Conservation (phyloP, 53 echinoderm and acorn worm genomes). For the Arbacia lixula region DNA sequence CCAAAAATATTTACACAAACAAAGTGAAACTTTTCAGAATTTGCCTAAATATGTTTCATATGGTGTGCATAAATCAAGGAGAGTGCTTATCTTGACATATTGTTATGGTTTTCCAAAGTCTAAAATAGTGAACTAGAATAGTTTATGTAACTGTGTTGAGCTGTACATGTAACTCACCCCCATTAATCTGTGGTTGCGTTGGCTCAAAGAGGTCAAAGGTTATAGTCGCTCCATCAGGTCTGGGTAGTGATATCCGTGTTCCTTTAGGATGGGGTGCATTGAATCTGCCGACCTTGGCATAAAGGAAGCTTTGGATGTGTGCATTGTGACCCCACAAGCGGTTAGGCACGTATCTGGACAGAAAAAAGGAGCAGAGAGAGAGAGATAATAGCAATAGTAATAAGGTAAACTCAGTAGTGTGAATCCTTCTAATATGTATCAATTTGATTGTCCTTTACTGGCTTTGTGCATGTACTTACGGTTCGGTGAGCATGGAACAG, state of each 20-base stretch:
- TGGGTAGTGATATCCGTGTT: slow-evolving; percentile 57
- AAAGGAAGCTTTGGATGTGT: slow-evolving; percentile 88
- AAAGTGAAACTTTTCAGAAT: too few relatives aligned
- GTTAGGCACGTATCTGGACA: slow-evolving; percentile 84
- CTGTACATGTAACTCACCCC: slow-evolving; percentile 73
- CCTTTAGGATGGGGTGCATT: slow-evolving; percentile 73
- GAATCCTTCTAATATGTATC: neutral
- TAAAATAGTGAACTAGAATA: too few relatives aligned
- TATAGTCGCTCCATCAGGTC: slow-evolving; percentile 87
- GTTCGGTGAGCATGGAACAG: slow-evolving; percentile 81
- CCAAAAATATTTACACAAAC: too few relatives aligned
- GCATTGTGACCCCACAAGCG: slow-evolving; percentile 90
- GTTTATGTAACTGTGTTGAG: too few relatives aligned
- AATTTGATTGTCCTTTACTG: too few relatives aligned
- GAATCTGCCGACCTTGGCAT: slow-evolving; percentile 90
- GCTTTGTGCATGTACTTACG: too few relatives aligned
- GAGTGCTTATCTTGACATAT: too few relatives aligned
- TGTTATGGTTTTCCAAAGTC: too few relatives aligned
- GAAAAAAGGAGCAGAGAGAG: neutral
- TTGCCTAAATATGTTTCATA: too few relatives aligned
- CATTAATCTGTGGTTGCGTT: slow-evolving; percentile 62
- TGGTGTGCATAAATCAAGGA: too few relatives aligned
- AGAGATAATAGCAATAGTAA: neutral
- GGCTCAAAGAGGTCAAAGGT: slow-evolving; percentile 98
- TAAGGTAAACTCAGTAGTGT: neutral